These are phyloP conservation scores for Agrotis exclamationis DNA, from an alignment of 2,888 invertebrate genomes.

Conservation along the genomic window DNA sequence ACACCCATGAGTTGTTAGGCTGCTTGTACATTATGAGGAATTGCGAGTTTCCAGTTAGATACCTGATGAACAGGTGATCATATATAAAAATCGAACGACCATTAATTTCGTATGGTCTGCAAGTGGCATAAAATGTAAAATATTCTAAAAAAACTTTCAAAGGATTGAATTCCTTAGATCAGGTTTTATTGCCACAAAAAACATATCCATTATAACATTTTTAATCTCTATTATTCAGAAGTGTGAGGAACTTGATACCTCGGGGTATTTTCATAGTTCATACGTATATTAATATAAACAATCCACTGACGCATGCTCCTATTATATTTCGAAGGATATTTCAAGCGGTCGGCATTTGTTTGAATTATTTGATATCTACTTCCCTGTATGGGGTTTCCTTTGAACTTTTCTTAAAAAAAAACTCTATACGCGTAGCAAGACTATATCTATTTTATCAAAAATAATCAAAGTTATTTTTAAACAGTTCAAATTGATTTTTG, in stretches of 20 bases:
- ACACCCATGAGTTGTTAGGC: too few species aligned
- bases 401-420: background rate
- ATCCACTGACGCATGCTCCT: conserved; percentile 7
- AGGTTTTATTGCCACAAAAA: conserved; percentile 27
- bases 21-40: too few species aligned
- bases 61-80: too few species aligned
- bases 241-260: conserved; percentile 37
- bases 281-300: conserved; percentile 9
- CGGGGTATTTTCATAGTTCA: conserved; percentile 40
- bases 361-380: conserved; percentile 35
- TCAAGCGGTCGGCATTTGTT: conserved; percentile 24
- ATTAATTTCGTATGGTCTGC: background rate
- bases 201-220: conserved; percentile 10
- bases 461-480: too few species aligned
- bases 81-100: too few species aligned
- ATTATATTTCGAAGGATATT: conserved; percentile 43
- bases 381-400: conserved; percentile 17
- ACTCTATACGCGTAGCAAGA: too few species aligned
- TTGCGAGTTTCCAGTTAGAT: too few species aligned
- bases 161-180: conserved; percentile 25
- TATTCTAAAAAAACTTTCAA: background rate
- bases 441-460: too few species aligned
- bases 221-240: conserved; percentile 9
- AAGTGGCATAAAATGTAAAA: background rate
- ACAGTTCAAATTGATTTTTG: too few species aligned